Base-by-base conservation (phyloP, 35 echinoderm and acorn worm species). In the Patiria miniata region DNA sequence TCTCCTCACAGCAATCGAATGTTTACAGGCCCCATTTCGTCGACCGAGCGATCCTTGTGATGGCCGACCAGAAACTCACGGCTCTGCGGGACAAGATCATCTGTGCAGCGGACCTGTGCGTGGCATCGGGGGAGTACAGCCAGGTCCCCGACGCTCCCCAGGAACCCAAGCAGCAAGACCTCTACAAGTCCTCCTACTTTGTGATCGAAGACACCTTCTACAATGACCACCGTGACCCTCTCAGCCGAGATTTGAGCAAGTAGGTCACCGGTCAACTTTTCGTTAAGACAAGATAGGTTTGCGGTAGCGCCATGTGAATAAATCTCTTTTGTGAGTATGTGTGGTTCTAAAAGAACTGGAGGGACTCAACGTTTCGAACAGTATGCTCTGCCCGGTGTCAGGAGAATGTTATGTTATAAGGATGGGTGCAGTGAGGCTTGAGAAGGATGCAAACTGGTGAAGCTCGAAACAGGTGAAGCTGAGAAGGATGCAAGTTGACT, bases 171-270 rank as follows among this genome's bases (percentile, higher is more conserved):
- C 89, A 86, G 15, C 65, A 94, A 52, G 89, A 91, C 14, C 39
- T 86, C 23, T 98, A 82, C 83, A 94, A 94, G 33, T 98, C 96
- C 38, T 89, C 90, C 4, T 98, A 84, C 83, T 94, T 98, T 23
- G 91, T 89, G 82, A 98, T 98, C 21, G 96, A 98, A 38, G 78
- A 91, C 29, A 73, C 57, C 33, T 98, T 98, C 77, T 94, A 98
- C 68, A 84, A 79, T 44, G 96, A 98, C 73, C 52, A 42, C 18
- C 90, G 92, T 1, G 44, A 94, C 58, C 89, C 96, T 38, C 39
- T 78, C 17, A 78, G 88, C 50, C 80, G 44, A 34, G 96, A 98
- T 86, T 61, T 98, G 1, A 94, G 88, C 52, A 39, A 53, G 96
- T 94, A 82, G 50, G 84, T 86, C 18, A 8, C 34, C 9, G 59